A percentile compares a stretch with the other conserved stretches of the same genome.
Evolutionary conservation across 2,888 invertebrate species (phyloP).

Genomic region (Tenthredo mesomela): DNA sequence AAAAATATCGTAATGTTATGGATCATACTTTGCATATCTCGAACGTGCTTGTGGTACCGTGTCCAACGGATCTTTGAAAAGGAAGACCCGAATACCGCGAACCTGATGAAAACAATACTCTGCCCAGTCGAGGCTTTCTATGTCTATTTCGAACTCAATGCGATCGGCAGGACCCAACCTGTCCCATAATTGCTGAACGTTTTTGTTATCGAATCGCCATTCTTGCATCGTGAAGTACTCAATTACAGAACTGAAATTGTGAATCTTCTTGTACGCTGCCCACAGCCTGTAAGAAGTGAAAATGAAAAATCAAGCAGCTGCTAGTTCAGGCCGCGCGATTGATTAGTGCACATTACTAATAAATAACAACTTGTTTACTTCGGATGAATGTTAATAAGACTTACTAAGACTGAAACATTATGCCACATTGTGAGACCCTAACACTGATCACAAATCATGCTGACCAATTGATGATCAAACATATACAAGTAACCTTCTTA

Average conservation of each 20-base stretch:
- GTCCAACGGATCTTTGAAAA: slow-evolving; percentile 88
- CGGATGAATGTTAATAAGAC: not conserved
- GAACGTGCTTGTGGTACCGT: slow-evolving; percentile 83
- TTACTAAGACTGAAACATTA: not conserved
- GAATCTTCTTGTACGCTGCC: slow-evolving; percentile 86
- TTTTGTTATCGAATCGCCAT: slow-evolving; percentile 85
- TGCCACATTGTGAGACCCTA: not conserved
- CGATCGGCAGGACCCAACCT: slow-evolving; percentile 81
- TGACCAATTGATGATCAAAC: not conserved
- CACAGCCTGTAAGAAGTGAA: slow-evolving; percentile 81
- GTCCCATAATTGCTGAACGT: slow-evolving; percentile 82
- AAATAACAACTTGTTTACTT: not conserved
- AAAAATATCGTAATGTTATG: not conserved
- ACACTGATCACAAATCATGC: not conserved
- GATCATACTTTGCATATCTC: slow-evolving; percentile 71
- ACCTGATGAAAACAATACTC: slow-evolving; percentile 83
- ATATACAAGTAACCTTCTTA: slow-evolving; percentile 75
- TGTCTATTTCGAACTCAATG: slow-evolving; percentile 85
- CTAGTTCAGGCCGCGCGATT: not conserved
- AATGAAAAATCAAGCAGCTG: not conserved
- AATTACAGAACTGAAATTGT: slow-evolving; percentile 85
- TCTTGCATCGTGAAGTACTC: slow-evolving; percentile 89
- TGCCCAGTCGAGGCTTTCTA: slow-evolving; percentile 86
- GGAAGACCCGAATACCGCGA: slow-evolving; percentile 86
- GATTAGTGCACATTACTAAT: not conserved